A percentile compares a stretch with the other conserved stretches of the same genome.
These are phyloP conservation scores for Corythaixoides concolor DNA, from an alignment of 2,113 vertebrate species.

Conservation along the genomic window DNA sequence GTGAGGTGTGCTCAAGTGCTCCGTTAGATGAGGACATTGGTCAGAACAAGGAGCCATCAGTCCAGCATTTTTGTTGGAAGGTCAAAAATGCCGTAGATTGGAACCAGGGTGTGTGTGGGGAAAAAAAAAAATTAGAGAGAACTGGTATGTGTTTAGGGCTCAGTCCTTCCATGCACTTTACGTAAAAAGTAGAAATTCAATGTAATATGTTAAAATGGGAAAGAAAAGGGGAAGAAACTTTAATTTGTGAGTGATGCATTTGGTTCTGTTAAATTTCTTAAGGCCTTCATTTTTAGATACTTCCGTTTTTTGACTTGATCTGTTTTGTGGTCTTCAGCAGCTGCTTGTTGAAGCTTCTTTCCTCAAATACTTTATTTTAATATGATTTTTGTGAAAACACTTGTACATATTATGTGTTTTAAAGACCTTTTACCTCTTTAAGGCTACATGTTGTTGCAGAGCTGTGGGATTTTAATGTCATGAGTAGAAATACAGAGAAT, in stretches of 20 bases:
- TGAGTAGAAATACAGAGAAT: background rate
- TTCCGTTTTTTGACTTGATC: no score
- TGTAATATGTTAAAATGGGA: background rate
- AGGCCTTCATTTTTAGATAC: background rate
- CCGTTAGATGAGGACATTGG: accelerated
- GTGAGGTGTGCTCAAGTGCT: no score
- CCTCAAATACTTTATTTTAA: background rate
- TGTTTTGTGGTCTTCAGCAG: background rate
- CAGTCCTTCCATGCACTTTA: background rate
- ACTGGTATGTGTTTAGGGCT: background rate
- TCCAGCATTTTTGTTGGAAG: background rate
- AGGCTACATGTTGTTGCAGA: background rate
- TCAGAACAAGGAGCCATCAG: background rate
- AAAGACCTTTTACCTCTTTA: background rate
- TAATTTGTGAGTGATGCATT: background rate
- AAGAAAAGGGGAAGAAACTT: background rate
- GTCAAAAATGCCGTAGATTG: background rate
- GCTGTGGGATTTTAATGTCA: accelerated
- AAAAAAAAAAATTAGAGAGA: background rate
- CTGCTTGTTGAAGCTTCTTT: background rate
- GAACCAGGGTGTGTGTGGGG: background rate
- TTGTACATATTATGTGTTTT: background rate
- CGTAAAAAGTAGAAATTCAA: background rate
- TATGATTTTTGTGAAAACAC: background rate
- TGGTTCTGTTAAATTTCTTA: background rate